Evolutionary conservation across 2,113 vertebrate genomes (phyloP).

Genomic region (Psophia crepitans): DNA sequence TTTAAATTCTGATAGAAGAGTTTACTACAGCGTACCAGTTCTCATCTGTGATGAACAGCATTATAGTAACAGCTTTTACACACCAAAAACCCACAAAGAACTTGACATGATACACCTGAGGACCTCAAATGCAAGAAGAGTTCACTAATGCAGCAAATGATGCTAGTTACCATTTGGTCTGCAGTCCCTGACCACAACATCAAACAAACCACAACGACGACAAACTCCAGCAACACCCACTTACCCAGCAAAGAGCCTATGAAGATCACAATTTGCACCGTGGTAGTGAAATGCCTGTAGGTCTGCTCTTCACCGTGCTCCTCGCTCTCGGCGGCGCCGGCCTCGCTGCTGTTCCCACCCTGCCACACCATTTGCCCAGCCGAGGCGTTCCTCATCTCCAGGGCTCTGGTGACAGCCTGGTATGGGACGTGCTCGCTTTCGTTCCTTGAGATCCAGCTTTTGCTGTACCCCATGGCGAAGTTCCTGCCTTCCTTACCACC

Average conservation of each 20-base stretch:
- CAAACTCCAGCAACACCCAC: constrained; percentile 12
- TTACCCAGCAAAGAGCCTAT: constrained; percentile 89
- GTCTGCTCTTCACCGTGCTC: constrained; percentile 73
- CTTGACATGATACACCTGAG: background rate
- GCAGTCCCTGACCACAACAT: background rate
- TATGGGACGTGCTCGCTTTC: constrained; percentile 67
- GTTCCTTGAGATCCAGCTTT: constrained; percentile 72
- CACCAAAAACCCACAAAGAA: background rate
- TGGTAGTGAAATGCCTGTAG: constrained; percentile 89
- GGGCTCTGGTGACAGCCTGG: constrained; percentile 57
- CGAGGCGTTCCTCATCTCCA: constrained; percentile 73
- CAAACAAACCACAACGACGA: background rate
- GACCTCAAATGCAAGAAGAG: background rate
- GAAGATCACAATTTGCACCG: constrained; percentile 88
- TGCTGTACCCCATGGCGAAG: constrained; percentile 63
- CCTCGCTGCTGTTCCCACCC: constrained; percentile 59
- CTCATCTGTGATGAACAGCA: background rate
- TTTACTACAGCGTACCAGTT: background rate
- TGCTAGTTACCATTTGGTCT: background rate
- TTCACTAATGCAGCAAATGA: background rate
- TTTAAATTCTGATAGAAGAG: background rate
- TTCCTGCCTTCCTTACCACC: background rate
- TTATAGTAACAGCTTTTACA: background rate
- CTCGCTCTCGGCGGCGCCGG: background rate
- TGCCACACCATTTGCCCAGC: constrained; percentile 65